Base-by-base conservation (phyloP, 2,113 vertebrate genomes). In the Physeter macrocephalus region DNA sequence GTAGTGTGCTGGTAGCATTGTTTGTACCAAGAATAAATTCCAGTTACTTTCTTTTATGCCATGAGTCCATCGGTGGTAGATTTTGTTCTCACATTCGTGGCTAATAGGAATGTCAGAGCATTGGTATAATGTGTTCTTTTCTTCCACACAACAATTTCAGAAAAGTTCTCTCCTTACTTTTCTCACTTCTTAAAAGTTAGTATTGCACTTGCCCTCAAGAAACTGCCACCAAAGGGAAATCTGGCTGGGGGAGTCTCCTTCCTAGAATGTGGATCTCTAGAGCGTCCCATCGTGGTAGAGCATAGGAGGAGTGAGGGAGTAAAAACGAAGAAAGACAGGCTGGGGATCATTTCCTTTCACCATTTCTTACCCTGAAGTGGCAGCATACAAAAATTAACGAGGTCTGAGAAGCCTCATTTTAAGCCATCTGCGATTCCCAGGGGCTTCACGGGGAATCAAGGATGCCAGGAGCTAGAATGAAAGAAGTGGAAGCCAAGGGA, bases 351-450 rank as follows among this genome's bases (percentile, higher is more conserved):
- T 59, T 74, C 36, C 54, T 81, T 57, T 64, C 43, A 88, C 36
- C 41, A 57, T 78, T 84, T 88, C 52, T 91, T 75, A 46, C 61
- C 59, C 31, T 88, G 59, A 95, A 49, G 54, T 92, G 49, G 84
- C 84, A 92, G 52, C 57, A 49, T 82, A 67, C n/a, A 90, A 41
- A 94, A 92, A 88, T 92, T 46, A 77, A 67, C 0, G 0, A 81
- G 67, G 20, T 71, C 59, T 90, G n/a, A 93, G 93, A 97, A 71
- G n/a, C 74, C n/a, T 92, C 90, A 75, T 90, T 57, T 85, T 90
- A 89, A 88, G 46, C 86, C 34, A 27, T 92, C 20, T 86, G 71
- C 67, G n/a, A 80, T 80, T 92, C 88, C 3, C 74, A 75, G 27
- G 78, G 62, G 27, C n/a, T 89, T 93, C 62, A 6, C 6, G 2